Percentiles rank a stretch among this genome's conserved stretches.
Evolutionary conservation across 2,113 vertebrate species (phyloP).

Genomic region (Poeciliopsis turrubarensis): DNA sequence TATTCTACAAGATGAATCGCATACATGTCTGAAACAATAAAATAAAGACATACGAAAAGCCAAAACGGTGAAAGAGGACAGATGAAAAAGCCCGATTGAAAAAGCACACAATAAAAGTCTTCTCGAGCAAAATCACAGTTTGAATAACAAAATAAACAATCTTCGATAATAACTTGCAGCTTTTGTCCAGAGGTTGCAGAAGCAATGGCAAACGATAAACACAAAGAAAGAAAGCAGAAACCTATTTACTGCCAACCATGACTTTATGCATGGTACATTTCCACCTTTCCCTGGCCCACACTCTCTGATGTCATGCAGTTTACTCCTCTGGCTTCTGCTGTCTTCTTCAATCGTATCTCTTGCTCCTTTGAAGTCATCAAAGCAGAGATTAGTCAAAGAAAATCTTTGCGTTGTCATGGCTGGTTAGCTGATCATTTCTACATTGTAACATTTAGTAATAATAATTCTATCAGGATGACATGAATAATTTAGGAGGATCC

Average conservation of each 20-base stretch:
- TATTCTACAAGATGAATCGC: neutral
- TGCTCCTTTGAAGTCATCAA: constrained; percentile 17
- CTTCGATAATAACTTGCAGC: constrained; percentile 18
- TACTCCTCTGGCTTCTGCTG: constrained; percentile 26
- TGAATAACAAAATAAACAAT: neutral
- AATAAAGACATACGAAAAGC: neutral
- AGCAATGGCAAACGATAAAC: constrained; percentile 6
- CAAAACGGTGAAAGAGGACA: neutral
- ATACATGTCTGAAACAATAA: neutral
- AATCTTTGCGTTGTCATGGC: neutral
- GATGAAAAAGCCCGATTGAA: neutral
- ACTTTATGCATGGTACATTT: neutral
- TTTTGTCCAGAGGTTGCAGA: constrained; percentile 6
- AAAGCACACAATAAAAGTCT: neutral
- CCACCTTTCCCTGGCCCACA: constrained; percentile 4
- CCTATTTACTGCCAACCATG: neutral
- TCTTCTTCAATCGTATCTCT: constrained; percentile 9
- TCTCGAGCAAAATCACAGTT: neutral
- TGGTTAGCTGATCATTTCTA: neutral
- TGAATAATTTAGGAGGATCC: neutral
- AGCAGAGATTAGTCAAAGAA: constrained; percentile 5
- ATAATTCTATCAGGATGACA: constrained; percentile 10
- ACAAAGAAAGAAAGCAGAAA: constrained; percentile 6
- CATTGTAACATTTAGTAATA: neutral
- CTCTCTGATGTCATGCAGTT: constrained; percentile 13